Conservation (phyloP, 2,797 vertebrate species). For the Pseudochirops corinnae region DNA sequence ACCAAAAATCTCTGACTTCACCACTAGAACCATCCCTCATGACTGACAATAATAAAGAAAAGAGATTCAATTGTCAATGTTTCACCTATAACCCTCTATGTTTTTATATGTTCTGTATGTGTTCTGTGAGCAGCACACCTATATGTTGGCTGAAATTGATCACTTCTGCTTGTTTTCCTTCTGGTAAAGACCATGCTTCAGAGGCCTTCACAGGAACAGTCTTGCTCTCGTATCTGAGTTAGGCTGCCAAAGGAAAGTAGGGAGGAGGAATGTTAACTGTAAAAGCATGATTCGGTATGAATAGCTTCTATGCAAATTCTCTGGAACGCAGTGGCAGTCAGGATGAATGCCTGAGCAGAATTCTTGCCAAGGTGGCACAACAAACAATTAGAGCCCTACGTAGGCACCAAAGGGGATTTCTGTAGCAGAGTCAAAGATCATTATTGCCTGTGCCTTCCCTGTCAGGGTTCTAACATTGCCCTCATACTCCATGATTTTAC, state of each 20-base stretch:
- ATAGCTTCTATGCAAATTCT: neutral
- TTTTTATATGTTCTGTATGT: neutral
- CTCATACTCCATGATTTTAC: neutral
- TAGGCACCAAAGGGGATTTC: neutral
- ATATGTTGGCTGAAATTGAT: constrained; percentile 18
- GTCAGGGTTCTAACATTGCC: constrained; percentile 10
- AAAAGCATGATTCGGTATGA: neutral
- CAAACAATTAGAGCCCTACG: constrained; percentile 36
- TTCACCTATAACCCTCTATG: neutral
- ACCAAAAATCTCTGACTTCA: neutral
- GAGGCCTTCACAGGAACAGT: constrained; percentile 2
- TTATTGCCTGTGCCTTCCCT: neutral
- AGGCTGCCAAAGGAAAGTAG: constrained; percentile 7
- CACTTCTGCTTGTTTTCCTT: neutral
- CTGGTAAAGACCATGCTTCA: constrained; percentile 44
- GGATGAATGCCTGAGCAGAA: constrained; percentile 17
- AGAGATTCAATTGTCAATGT: neutral
- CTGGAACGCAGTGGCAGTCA: constrained; percentile 19
- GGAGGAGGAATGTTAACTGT: constrained; percentile 22
- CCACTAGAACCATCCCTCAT: neutral
- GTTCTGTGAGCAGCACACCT: constrained; percentile 1
- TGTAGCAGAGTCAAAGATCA: neutral
- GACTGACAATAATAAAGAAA: neutral
- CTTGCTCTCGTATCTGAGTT: neutral
- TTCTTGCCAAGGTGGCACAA: neutral